Percentiles rank a stretch among this genome's conserved stretches.
These are phyloP conservation scores for Achlya flavicornis DNA, from an alignment of 2,888 invertebrate genomes.

Conservation along the genomic window DNA sequence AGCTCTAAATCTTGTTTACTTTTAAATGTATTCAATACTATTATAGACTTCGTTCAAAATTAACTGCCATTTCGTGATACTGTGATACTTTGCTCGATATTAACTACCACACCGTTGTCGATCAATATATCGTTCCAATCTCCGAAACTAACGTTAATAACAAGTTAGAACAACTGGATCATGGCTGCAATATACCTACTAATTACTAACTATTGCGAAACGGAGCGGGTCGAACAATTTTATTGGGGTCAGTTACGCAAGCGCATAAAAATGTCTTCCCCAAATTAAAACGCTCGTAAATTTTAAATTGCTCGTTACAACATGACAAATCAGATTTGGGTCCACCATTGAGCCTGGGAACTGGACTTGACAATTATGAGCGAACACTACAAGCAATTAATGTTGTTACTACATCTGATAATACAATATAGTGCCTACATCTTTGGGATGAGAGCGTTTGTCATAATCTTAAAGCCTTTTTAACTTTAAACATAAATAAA, in stretches of 20 bases:
- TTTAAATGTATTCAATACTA: neutral
- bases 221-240: slow-evolving; percentile 20
- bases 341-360: slow-evolving; percentile 6
- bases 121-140: neutral
- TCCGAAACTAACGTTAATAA: slow-evolving; percentile 27
- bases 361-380: neutral
- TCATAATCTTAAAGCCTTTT: no score
- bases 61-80: neutral
- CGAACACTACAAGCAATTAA: neutral
- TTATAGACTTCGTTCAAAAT: neutral
- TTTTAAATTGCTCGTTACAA: slow-evolving; percentile 9
- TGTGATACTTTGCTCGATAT: neutral
- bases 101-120: neutral
- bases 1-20: neutral
- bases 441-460: no score
- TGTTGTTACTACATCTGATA: neutral
- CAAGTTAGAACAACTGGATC: slow-evolving; percentile 43
- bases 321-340: slow-evolving; percentile 6
- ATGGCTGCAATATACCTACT: slow-evolving; percentile 22
- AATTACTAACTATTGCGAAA: slow-evolving; percentile 13
- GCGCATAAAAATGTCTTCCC: slow-evolving; percentile 12
- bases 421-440: neutral
- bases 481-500: no score
- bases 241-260: slow-evolving; percentile 28
- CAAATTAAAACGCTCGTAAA: slow-evolving; percentile 12